Percentiles rank a stretch among this genome's conserved stretches.
These are phyloP conservation scores for Temnothorax unifasciatus DNA, from an alignment of 2,888 invertebrate genomes.

Conservation along the genomic window DNA sequence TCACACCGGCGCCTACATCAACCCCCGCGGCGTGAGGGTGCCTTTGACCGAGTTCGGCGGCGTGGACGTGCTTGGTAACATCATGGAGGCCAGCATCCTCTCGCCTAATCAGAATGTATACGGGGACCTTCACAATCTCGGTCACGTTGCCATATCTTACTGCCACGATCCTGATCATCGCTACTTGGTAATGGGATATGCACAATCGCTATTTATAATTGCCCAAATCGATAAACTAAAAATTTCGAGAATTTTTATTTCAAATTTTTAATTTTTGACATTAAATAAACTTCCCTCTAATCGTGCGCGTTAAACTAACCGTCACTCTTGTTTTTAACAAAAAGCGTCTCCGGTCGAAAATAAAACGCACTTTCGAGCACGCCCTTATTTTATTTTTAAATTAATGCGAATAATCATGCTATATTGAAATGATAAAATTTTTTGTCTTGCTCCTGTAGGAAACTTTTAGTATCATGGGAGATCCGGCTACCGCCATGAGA, in stretches of 20 bases:
- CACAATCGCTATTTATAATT: not conserved
- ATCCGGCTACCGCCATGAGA: slow-evolving; percentile 94
- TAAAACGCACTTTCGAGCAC: not conserved
- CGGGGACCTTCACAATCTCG: slow-evolving; percentile 94
- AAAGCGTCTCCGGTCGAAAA: not conserved
- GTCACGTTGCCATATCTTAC: slow-evolving; percentile 92
- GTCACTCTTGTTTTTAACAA: not conserved
- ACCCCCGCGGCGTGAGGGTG: slow-evolving; percentile 88
- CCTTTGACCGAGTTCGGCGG: slow-evolving; percentile 90
- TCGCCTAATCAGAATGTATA: slow-evolving; percentile 91
- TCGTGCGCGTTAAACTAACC: not conserved
- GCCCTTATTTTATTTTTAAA: not conserved
- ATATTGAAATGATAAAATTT: slow-evolving; percentile 7
- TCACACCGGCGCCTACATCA: slow-evolving; percentile 88
- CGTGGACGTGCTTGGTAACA: slow-evolving; percentile 93
- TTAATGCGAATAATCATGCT: not conserved
- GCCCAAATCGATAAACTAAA: not conserved
- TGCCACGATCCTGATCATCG: slow-evolving; percentile 94
- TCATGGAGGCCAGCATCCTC: slow-evolving; percentile 91
- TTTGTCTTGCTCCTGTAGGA: slow-evolving; percentile 87
- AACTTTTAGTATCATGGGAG: slow-evolving; percentile 93
- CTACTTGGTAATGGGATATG: slow-evolving; percentile 87
- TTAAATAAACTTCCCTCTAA: not conserved
- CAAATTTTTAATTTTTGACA: not conserved
- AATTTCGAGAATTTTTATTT: not conserved